phyloP scores from a whole-genome alignment of 2,888 invertebrate genomes.

The Cheilosia scutellata region DNA sequence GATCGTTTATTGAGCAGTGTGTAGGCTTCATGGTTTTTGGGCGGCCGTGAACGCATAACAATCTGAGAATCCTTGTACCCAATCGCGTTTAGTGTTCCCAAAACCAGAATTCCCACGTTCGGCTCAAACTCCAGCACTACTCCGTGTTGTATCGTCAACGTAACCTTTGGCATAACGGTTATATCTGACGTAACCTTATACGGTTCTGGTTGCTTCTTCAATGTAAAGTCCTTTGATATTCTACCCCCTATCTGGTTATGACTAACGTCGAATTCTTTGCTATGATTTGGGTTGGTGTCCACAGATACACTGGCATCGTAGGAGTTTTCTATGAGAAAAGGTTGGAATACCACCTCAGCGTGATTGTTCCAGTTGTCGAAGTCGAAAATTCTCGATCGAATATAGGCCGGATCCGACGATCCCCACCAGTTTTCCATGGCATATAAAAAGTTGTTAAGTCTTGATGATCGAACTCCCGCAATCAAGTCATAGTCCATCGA shows the following conservation, averaged over 20 bases:
- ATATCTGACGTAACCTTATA: slow-evolving; percentile 95
- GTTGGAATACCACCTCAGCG: slow-evolving; percentile 95
- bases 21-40: slow-evolving; percentile 79
- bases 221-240: slow-evolving; percentile 87
- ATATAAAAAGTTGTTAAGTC: slow-evolving; percentile 93
- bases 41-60: slow-evolving; percentile 88
- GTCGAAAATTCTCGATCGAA: slow-evolving; percentile 95
- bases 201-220: slow-evolving; percentile 88
- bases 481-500: slow-evolving; percentile 94
- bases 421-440: slow-evolving; percentile 99
- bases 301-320: slow-evolving; percentile 91
- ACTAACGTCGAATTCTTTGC: slow-evolving; percentile 86
- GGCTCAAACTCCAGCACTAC: slow-evolving; percentile 97
- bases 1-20: slow-evolving; percentile 82
- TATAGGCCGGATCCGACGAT: slow-evolving; percentile 88
- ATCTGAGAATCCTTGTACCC: slow-evolving; percentile 92
- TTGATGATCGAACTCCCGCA: slow-evolving; percentile 95
- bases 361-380: slow-evolving; percentile 99
- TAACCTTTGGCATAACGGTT: slow-evolving; percentile 97
- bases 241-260: slow-evolving; percentile 91
- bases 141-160: slow-evolving; percentile 93
- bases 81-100: slow-evolving; percentile 94
- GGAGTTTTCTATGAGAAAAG: slow-evolving; percentile 92
- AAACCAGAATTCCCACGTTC: slow-evolving; percentile 96
- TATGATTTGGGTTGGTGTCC: slow-evolving; percentile 84